Evolutionary conservation across 2,888 invertebrate genomes (phyloP).

Genomic region (Stenichneumon culpator): DNA sequence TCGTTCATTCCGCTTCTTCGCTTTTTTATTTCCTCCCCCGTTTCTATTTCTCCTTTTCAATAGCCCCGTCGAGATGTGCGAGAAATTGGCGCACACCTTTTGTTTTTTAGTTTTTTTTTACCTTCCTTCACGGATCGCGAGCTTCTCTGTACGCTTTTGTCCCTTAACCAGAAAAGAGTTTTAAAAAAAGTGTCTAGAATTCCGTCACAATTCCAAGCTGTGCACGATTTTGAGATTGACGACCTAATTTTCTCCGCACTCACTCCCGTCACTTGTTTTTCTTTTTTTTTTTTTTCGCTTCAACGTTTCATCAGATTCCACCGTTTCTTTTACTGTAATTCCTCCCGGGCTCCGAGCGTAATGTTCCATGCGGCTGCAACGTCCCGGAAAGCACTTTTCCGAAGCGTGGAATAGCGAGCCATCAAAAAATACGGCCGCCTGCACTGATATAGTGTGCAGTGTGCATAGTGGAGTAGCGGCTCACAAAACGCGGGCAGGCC

Average conservation of each 20-base stretch:
- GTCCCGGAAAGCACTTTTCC: constrained; percentile 35
- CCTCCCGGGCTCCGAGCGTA: not conserved
- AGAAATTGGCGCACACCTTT: constrained; percentile 2
- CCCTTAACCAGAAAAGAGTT: not conserved
- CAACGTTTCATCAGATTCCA: constrained; percentile 29
- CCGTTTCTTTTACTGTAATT: constrained; percentile 41
- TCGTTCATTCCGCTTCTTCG: constrained; percentile 7
- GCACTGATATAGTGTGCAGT: constrained; percentile 17
- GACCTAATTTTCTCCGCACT: constrained; percentile 18
- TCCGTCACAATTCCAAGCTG: constrained; percentile 16
- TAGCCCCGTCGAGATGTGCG: constrained; percentile 3
- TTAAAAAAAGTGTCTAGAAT: not conserved
- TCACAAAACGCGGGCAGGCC: constrained; percentile 27
- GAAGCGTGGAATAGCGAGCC: constrained; percentile 24
- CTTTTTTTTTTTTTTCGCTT: not conserved
- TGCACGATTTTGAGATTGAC: constrained; percentile 22
- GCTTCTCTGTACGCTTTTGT: not conserved
- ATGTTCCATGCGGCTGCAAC: not conserved
- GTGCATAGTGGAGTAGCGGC: constrained; percentile 23
- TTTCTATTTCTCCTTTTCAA: not conserved
- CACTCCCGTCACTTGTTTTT: not conserved
- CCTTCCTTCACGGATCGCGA: not conserved
- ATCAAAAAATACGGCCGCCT: constrained; percentile 19
- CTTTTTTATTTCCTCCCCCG: not conserved
- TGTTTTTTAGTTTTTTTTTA: not conserved